phyloP scores from a whole-genome alignment of 2,797 vertebrate genomes.

The Lutjanus argentimaculatus region DNA sequence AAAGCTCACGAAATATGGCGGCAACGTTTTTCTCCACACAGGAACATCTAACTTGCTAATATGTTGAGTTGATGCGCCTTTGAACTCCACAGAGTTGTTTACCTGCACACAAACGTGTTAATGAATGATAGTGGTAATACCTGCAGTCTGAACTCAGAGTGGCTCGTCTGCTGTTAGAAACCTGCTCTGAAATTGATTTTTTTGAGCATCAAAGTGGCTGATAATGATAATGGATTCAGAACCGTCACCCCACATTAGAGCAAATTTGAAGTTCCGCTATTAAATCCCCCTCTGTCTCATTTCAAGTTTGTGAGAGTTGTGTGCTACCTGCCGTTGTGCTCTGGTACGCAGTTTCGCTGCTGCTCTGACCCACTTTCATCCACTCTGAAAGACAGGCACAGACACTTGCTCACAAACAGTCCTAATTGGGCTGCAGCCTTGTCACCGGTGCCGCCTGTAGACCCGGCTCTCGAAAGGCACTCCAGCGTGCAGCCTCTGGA shows the following conservation, averaged over 20 bases:
- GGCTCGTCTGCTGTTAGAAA: conserved; percentile 51
- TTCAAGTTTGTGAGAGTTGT: conserved; percentile 42
- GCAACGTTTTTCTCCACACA: conserved; percentile 46
- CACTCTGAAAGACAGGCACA: conserved; percentile 58
- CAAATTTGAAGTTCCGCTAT: conserved; percentile 56
- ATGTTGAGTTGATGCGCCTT: conserved; percentile 65
- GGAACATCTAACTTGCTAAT: conserved; percentile 64
- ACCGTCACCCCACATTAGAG: conserved; percentile 55
- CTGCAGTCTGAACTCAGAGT: conserved; percentile 53
- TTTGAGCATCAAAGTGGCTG: conserved; percentile 73
- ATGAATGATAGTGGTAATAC: conserved; percentile 68
- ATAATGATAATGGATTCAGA: conserved; percentile 62
- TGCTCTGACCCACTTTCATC: conserved; percentile 79
- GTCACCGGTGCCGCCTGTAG: conserved; percentile 72
- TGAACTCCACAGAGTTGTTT: conserved; percentile 75
- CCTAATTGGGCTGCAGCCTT: conserved; percentile 80
- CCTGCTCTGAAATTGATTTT: conserved; percentile 64
- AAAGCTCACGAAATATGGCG: conserved; percentile 47
- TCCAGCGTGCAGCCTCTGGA: conserved; percentile 67
- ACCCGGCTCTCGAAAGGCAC: conserved; percentile 61
- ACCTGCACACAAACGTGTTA: conserved; percentile 55
- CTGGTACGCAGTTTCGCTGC: conserved; percentile 34
- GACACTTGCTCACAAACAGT: conserved; percentile 62
- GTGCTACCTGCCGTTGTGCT: conserved; percentile 56
- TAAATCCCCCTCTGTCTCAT: conserved; percentile 55